These are phyloP conservation scores for Engraulis encrasicolus DNA, from an alignment of 2,113 vertebrate species.

Conservation along the genomic window DNA sequence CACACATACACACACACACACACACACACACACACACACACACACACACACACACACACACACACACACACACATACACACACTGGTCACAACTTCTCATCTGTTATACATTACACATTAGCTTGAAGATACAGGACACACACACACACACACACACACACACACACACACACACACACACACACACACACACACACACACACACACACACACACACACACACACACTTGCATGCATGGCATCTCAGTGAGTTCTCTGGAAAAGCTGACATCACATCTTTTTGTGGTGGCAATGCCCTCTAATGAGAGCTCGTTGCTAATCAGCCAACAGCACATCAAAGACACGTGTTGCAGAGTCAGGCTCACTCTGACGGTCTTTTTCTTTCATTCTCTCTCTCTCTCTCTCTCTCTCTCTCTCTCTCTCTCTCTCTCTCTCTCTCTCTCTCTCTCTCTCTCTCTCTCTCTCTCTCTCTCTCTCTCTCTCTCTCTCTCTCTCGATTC, in stretches of 20 bases:
- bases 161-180: neutral
- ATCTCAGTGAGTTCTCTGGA: conserved; percentile 2
- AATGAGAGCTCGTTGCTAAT: neutral
- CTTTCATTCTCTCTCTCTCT: neutral
- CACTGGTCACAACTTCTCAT: neutral
- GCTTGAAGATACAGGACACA: neutral
- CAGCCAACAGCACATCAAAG: neutral
- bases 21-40: neutral
- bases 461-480: neutral
- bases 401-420: neutral
- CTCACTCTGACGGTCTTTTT: no score
- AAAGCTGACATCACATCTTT: neutral
- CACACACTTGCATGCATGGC: neutral
- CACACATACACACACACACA: conserved; percentile 1
- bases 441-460: neutral
- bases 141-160: neutral
- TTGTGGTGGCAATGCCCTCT: neutral
- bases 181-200: no score
- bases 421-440: neutral
- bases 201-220: neutral
- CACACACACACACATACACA: neutral
- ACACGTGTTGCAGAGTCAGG: neutral
- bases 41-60: no score
- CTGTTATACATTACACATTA: neutral
- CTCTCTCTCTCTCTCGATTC: neutral